phyloP scores from a whole-genome alignment of 2,797 vertebrate species.

The Orientallactaga sibirica region DNA sequence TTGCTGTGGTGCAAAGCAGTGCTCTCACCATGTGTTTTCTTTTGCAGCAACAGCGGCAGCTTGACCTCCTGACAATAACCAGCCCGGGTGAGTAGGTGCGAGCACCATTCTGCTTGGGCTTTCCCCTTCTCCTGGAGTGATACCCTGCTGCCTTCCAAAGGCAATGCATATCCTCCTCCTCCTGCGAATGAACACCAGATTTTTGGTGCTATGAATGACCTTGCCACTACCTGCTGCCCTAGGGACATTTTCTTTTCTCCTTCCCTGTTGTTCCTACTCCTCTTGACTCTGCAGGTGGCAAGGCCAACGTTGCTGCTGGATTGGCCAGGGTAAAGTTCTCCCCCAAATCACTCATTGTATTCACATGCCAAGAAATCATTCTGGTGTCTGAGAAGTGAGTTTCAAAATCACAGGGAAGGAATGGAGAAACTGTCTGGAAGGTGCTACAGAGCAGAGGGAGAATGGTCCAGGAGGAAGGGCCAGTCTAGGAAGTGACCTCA shows the following conservation, averaged over 20 bases:
- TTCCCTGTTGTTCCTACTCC: background rate
- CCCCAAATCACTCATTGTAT: background rate
- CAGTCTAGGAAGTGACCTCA: background rate
- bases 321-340: slow-evolving; percentile 5
- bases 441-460: background rate
- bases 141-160: slow-evolving; percentile 77
- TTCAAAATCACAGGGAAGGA: background rate
- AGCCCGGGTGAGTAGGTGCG: slow-evolving; percentile 93
- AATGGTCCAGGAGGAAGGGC: background rate
- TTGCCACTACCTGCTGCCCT: background rate
- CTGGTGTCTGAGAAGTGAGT: slow-evolving; percentile 34
- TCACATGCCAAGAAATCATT: background rate
- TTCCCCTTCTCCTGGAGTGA: slow-evolving; percentile 78
- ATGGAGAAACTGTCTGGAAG: background rate
- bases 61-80: slow-evolving; percentile 98
- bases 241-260: background rate
- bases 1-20: background rate
- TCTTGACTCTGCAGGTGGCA: background rate
- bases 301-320: background rate
- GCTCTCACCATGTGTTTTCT: slow-evolving; percentile 86
- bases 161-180: slow-evolving; percentile 65
- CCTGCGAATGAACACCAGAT: slow-evolving; percentile 85
- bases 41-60: slow-evolving; percentile 96
- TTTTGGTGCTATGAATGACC: background rate
- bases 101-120: background rate